phyloP scores from a whole-genome alignment of 2,113 vertebrate species.

The Pteropus alecto region DNA sequence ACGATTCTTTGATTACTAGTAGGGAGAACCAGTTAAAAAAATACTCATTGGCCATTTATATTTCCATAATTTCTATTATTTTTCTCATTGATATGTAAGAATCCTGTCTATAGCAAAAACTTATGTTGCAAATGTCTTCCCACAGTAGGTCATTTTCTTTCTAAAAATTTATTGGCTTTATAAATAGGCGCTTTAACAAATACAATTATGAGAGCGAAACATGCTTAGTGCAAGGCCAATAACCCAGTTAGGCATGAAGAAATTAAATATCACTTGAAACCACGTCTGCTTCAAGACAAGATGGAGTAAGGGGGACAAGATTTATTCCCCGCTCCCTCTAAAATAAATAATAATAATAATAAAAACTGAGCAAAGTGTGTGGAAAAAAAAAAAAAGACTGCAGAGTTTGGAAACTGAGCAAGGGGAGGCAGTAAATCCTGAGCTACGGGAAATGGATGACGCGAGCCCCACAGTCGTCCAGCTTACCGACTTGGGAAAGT shows the following conservation, averaged over 20 bases:
- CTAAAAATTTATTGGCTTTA: background rate
- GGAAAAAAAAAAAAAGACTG: background rate
- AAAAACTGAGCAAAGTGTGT: accelerated
- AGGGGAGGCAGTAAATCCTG: background rate
- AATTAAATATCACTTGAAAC: background rate
- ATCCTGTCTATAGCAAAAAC: background rate
- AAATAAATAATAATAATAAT: background rate
- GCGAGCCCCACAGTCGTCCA: accelerated
- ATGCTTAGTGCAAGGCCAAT: background rate
- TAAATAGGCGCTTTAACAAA: background rate
- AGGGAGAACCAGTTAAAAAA: background rate
- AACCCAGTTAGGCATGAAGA: background rate
- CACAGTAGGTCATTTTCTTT: background rate
- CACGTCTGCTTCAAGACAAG: background rate
- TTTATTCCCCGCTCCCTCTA: background rate
- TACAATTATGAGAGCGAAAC: background rate
- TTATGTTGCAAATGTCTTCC: background rate
- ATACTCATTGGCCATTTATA: background rate
- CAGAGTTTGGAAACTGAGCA: background rate
- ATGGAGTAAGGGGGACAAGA: background rate
- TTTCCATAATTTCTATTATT: background rate
- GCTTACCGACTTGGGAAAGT: background rate
- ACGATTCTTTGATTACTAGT: no score
- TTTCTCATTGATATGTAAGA: background rate
- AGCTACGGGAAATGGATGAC: background rate